Percentiles rank a stretch among this genome's conserved stretches.
Evolutionary conservation across 2,888 invertebrate genomes (phyloP).

Genomic region (Onchidella celtica): DNA sequence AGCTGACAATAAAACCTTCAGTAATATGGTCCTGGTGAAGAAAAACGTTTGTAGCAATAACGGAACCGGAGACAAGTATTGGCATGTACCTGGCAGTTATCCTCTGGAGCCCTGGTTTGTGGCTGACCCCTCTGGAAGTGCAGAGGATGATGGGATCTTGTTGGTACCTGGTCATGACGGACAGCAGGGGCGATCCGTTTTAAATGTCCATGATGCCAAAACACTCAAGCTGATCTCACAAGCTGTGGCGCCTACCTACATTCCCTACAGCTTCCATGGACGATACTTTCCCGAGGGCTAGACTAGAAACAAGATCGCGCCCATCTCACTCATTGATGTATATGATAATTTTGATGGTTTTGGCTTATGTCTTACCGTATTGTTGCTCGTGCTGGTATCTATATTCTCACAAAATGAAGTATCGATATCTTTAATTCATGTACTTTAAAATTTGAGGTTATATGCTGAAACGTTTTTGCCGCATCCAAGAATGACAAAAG

Average conservation of each 20-base stretch:
- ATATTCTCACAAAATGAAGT: too few relatives aligned
- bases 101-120: slow-evolving; percentile 74
- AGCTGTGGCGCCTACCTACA: slow-evolving; percentile 67
- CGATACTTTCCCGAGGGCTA: slow-evolving; percentile 68
- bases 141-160: slow-evolving; percentile 75
- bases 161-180: slow-evolving; percentile 73
- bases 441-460: too few relatives aligned
- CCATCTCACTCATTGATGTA: too few relatives aligned
- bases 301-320: too few relatives aligned
- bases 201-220: slow-evolving; percentile 69
- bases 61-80: slow-evolving; percentile 48
- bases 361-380: too few relatives aligned
- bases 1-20: slow-evolving; percentile 61
- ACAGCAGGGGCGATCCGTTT: slow-evolving; percentile 57
- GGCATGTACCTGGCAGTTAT: slow-evolving; percentile 64
- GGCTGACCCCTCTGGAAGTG: slow-evolving; percentile 57
- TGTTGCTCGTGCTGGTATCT: too few relatives aligned
- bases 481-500: too few relatives aligned
- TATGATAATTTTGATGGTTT: too few relatives aligned
- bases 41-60: slow-evolving; percentile 67
- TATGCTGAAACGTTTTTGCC: too few relatives aligned
- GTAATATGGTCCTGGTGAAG: slow-evolving; percentile 70
- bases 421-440: too few relatives aligned
- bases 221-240: slow-evolving; percentile 64
- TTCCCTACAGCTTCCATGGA: slow-evolving; percentile 77